Base-by-base conservation (phyloP, 2,888 invertebrate species). In the Hermaeophaga mercurialis region DNA sequence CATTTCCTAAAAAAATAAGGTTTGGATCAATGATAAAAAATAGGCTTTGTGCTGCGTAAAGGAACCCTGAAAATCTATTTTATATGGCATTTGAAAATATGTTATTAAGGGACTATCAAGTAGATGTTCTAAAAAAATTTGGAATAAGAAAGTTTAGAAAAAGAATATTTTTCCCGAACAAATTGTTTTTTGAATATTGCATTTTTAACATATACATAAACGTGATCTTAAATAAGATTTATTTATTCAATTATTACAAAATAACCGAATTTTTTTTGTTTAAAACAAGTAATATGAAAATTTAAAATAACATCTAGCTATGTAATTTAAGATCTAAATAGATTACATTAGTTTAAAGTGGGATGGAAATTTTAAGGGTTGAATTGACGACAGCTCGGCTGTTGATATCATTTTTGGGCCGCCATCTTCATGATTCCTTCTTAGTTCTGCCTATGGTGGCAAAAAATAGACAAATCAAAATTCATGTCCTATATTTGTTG, bases 231-330 rank as follows among this genome's bases (percentile, higher is more conserved):
- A 58, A 58, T 66, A 62, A 68, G 56, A 63, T 71, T 71, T 66
- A 68, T 69, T 70, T 56, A 67, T 71, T 66, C 72, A 71, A 73
- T 70, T 73, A 73, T 73, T 70, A 73, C 71, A 72, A 71, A 71
- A 69, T 71, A 73, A 71, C 69, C 68, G 71, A 73, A 73, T 61
- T 65, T 53, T 54, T 60, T 66, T 43, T 24, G 11, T 43, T 43
- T 43, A 8, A 43, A 43, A 43, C 26, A 43, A 39, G 67, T 67
- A 66, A 70, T 71, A 69, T 70, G 69, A 66, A 70, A 69, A 69
- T 71, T 68, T 69, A 75, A 70, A 74, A 24, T 68, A 70, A 67
- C 19, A 52, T 43, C 52, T 52, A 52, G 22, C 34, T 47, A 22
- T 34, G 47, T 47, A 47, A 34, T 52, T 52, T 72, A 71, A 66